Base-by-base conservation (phyloP, 1,140 invertebrate species). In the Heliothis virescens region DNA sequence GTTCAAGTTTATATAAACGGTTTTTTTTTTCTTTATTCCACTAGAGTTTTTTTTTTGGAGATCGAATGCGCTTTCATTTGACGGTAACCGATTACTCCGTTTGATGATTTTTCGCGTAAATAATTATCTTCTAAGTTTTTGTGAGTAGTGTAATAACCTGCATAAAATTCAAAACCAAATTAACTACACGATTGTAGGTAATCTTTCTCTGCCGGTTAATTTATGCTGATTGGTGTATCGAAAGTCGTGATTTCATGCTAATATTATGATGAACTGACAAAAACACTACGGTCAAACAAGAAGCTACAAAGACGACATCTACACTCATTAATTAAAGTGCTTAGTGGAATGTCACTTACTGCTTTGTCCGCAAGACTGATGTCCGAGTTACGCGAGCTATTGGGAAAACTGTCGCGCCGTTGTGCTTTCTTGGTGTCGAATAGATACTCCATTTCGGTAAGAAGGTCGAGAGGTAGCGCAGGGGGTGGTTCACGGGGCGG, bases 401-500 rank as follows among this genome's bases (percentile, higher is more conserved):
- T 89, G 1, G 91, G 91, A 62, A 89, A 85, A 75, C 89, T 92
- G 82, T 93, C 90, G 1, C 90, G 85, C 9, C 89, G 85, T 59
- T 89, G 84, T 48, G 74, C 67, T n/a, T 81, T 80, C 67, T 86
- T 89, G 62, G 82, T 88, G 9, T 85, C 73, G 77, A 94, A 91
- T 10, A 93, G 87, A 67, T 84, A 89, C 79, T 92, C 90, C 91
- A 94, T 94, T 79, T 93, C 92, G 0, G 88, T 92, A 69, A 94
- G 86, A 3, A 94, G 84, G 52, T 93, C 91, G 16, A 94, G 85
- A 0, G 89, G 90, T 0, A 93, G 83, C 2, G 87, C 78, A 0
- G 89, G 85, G 1, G 90, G 86, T 0, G 88, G 84, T 10, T 89
- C 90, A 18, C 85, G 87, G 2, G 84, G 82, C 7, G 80, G 63